Conservation (phyloP, 2,797 vertebrate species). For the Odontamblyopus rebecca region DNA sequence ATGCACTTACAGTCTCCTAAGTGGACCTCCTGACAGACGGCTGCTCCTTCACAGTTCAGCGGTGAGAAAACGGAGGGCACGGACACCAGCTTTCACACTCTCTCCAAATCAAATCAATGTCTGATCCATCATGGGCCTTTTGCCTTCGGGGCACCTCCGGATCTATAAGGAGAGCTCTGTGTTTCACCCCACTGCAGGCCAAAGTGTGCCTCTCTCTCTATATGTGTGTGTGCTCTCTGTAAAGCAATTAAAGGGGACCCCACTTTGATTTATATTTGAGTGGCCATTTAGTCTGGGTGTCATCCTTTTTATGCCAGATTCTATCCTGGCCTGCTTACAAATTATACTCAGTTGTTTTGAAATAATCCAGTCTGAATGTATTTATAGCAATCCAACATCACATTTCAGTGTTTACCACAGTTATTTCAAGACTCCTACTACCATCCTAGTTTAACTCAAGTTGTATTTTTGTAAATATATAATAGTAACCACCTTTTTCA, state of each 20-base stretch:
- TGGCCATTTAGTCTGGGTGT: background rate
- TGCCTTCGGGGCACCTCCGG: slow-evolving; percentile 67
- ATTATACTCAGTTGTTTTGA: background rate
- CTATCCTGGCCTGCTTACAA: background rate
- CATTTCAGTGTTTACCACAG: no score
- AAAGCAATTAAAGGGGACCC: slow-evolving; percentile 74
- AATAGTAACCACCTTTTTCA: no score
- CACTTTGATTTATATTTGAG: slow-evolving; percentile 1
- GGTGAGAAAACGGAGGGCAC: slow-evolving; percentile 67
- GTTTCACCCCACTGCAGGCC: slow-evolving; percentile 41
- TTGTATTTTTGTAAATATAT: no score
- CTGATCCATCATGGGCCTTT: slow-evolving; percentile 79
- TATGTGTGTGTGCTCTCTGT: slow-evolving; percentile 36
- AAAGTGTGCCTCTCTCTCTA: slow-evolving; percentile 22
- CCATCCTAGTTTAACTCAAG: no score
- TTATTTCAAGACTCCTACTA: no score
- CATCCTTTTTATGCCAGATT: background rate
- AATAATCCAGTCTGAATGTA: background rate
- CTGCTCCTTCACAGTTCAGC: slow-evolving; percentile 72
- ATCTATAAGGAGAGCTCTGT: slow-evolving; percentile 63
- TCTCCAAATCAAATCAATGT: slow-evolving; percentile 81
- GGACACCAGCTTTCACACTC: slow-evolving; percentile 66
- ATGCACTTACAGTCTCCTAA: slow-evolving; percentile 69
- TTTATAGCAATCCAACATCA: no score
- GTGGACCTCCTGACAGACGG: slow-evolving; percentile 72